A percentile compares a stretch with the other conserved stretches of the same genome.
phyloP scores from a whole-genome alignment of 2,113 vertebrate genomes.

The Pionites leucogaster region DNA sequence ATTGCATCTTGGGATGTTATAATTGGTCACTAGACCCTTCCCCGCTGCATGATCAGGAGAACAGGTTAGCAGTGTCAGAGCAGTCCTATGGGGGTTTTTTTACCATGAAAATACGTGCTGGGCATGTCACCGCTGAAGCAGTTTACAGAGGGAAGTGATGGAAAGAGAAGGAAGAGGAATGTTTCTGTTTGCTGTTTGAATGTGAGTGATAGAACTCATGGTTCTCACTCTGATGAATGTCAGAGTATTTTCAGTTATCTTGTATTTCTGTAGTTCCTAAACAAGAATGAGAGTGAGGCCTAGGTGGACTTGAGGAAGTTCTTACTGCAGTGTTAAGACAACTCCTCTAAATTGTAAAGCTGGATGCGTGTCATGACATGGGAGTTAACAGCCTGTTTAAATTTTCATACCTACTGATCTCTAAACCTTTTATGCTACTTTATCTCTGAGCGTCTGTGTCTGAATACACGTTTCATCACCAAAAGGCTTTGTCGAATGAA shows the following conservation, averaged over 20 bases:
- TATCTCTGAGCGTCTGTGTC: not conserved
- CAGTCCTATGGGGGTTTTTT: too few relatives aligned
- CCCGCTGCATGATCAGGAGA: not conserved
- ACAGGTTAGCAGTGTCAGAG: not conserved
- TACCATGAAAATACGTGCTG: not conserved
- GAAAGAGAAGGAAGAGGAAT: not conserved
- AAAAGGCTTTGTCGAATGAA: not conserved
- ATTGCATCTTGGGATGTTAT: not conserved
- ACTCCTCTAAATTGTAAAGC: not conserved
- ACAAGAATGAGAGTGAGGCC: not conserved
- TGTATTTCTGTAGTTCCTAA: not conserved
- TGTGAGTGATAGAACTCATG: not conserved
- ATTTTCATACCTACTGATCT: not conserved
- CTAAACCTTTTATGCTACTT: not conserved
- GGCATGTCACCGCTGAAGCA: accelerated
- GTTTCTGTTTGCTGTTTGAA: not conserved
- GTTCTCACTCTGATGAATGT: not conserved
- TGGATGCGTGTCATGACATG: not conserved
- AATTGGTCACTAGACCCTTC: not conserved
- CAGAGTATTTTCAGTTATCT: not conserved
- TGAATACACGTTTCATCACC: not conserved
- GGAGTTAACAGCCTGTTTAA: not conserved
- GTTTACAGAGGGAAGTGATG: not conserved
- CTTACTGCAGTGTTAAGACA: not conserved
- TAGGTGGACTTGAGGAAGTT: not conserved